These are phyloP conservation scores for Falco biarmicus DNA, from an alignment of 2,797 vertebrate genomes.

Conservation along the genomic window DNA sequence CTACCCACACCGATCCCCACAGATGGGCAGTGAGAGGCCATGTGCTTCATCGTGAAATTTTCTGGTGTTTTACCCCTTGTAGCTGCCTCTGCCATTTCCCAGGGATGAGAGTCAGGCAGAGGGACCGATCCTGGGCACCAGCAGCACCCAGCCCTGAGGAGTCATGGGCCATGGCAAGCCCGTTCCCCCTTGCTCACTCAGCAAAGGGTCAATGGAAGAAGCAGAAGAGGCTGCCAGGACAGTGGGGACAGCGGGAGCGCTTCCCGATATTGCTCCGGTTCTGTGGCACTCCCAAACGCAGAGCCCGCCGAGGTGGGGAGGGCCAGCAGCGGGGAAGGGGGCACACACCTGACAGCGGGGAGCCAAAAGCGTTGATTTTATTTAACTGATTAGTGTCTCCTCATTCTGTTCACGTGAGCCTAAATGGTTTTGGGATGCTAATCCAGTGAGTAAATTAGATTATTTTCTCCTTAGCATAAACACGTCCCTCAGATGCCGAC, in stretches of 20 bases:
- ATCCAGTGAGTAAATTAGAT: slow-evolving; percentile 62
- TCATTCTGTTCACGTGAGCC: slow-evolving; percentile 40
- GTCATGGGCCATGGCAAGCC: not conserved
- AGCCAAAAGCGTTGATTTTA: not conserved
- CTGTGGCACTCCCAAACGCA: rapidly evolving
- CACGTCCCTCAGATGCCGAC: not conserved
- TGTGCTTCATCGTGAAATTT: not conserved
- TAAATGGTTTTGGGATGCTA: slow-evolving; percentile 59
- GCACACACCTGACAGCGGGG: not conserved
- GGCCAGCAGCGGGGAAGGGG: not conserved
- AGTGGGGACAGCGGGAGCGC: rapidly evolving
- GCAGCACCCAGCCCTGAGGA: not conserved
- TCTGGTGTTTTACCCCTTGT: not conserved
- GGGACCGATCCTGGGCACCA: not conserved
- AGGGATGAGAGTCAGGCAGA: not conserved
- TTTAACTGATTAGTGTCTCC: slow-evolving; percentile 45
- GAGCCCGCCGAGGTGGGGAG: not conserved
- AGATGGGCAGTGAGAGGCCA: rapidly evolving
- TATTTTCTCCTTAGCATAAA: slow-evolving; percentile 43
- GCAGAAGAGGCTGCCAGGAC: not conserved
- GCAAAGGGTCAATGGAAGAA: not conserved
- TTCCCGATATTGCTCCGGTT: not conserved
- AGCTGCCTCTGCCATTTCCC: not conserved
- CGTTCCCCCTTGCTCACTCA: rapidly evolving
- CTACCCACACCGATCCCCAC: rapidly evolving